Conservation (phyloP, 2,797 vertebrate species). For the Etheostoma nigrum region DNA sequence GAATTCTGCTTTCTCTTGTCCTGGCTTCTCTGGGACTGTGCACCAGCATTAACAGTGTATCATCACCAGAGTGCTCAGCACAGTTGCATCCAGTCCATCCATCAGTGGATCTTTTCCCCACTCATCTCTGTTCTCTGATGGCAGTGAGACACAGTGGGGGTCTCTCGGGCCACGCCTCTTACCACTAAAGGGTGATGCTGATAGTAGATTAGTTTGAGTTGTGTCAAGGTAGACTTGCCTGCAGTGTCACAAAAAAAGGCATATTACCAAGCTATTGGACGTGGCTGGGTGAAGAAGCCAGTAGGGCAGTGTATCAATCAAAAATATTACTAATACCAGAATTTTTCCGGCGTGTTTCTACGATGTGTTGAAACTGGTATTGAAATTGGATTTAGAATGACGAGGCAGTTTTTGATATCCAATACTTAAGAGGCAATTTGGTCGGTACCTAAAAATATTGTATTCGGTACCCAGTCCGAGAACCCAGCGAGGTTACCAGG, state of each 20-base stretch:
- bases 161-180: constrained; percentile 15
- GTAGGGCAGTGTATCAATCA: too few species aligned
- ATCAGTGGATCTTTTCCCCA: constrained; percentile 22
- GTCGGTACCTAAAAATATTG: too few species aligned
- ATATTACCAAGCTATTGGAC: background rate
- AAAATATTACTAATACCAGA: too few species aligned
- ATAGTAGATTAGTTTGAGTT: constrained; percentile 6
- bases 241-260: constrained; percentile 17
- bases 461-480: too few species aligned
- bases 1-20: constrained; percentile 27
- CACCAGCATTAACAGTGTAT: constrained; percentile 57
- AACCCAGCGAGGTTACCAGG: background rate
- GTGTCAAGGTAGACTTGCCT: background rate
- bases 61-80: constrained; percentile 39
- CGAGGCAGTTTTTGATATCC: too few species aligned
- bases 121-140: constrained; percentile 23
- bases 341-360: too few species aligned
- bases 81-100: constrained; percentile 26
- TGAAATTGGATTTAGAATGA: too few species aligned
- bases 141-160: constrained; percentile 7
- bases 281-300: too few species aligned
- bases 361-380: too few species aligned
- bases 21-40: constrained; percentile 30
- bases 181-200: constrained; percentile 15
- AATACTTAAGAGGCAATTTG: too few species aligned